Evolutionary conservation across 2,113 vertebrate genomes (phyloP), one percentile per base, ranked within the genome.

Genomic region (Scalopus aquaticus): DNA sequence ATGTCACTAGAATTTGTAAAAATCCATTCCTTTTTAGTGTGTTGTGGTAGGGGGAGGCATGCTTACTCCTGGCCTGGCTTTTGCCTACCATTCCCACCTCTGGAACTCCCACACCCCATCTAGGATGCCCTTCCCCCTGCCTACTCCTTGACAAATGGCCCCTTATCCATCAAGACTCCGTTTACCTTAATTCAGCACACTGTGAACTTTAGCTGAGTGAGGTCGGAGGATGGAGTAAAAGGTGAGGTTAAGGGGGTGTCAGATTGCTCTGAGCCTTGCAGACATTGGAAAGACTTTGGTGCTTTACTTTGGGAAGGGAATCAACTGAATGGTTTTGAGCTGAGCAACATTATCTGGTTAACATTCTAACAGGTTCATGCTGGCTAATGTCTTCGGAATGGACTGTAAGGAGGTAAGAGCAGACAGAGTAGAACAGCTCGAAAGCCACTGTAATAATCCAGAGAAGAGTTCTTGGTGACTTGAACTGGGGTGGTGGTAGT

Each of bases 71-170:
- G 6, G 28, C 78, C 32, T 2, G n/a, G 16, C 65, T 44, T 94
- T 88, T 60, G 19, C 13, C 1, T 37, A 28, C 4, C 64, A 5
- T 26, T 20, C 51, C 16, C n/a, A 74, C 6, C 9, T 26, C 22
- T 11, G 2, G 0, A 1, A 15, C 60, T 1, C 17, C 1, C 19
- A 26, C 3, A 5, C 24, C 1, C 20, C 2, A 19, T 3, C 0
- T 39, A 39, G 39, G 10, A 35, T 62, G 12, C 13, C 20, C 32
- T 90, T 69, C 17, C 72, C 15, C 1, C 42, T 78, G 2, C 58
- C 6, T 20, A 17, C 16, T 9, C 10, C 64, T 77, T 77, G 74
- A 88, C 72, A 88, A 54, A 19, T 54, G 42, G 19, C 32, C 28
- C 28, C 32, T 85, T 24, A 15, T n/a, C 65, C 2, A 0, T 70